Evolutionary conservation across 2,113 vertebrate genomes (phyloP).

Genomic region (Podilymbus podiceps): DNA sequence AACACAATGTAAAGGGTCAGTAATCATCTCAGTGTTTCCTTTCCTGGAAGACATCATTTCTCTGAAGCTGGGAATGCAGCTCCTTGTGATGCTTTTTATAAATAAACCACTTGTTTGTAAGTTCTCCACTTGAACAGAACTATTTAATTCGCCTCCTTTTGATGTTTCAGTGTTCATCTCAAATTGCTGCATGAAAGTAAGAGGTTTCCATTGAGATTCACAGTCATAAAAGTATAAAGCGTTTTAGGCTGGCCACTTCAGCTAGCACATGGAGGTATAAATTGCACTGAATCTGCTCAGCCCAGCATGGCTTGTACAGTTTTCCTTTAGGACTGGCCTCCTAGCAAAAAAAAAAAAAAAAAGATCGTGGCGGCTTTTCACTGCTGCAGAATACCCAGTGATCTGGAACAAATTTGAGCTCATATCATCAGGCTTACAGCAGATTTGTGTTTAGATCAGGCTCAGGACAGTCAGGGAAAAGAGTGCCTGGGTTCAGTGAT

Average conservation of each 20-base stretch:
- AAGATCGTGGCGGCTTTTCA: neutral
- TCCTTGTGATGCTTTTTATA: slow-evolving; percentile 33
- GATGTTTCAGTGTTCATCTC: slow-evolving; percentile 39
- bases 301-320: slow-evolving; percentile 12
- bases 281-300: slow-evolving; percentile 45
- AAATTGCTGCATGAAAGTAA: slow-evolving; percentile 48
- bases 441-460: neutral
- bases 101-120: slow-evolving; percentile 41
- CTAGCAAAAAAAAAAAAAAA: neutral
- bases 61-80: neutral
- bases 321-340: slow-evolving; percentile 11
- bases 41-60: neutral
- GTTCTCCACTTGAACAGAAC: slow-evolving; percentile 45
- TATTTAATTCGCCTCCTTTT: slow-evolving; percentile 50
- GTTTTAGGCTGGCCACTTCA: slow-evolving; percentile 36
- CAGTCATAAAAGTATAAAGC: slow-evolving; percentile 15
- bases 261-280: slow-evolving; percentile 23
- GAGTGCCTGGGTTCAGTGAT: neutral
- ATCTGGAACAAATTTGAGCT: slow-evolving; percentile 23
- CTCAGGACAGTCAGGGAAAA: neutral
- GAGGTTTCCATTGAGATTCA: slow-evolving; percentile 30
- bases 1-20: neutral
- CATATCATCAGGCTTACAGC: neutral
- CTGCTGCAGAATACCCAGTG: neutral
- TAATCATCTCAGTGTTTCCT: neutral